Evolutionary conservation across 1,140 invertebrate species (phyloP).

Genomic region (Aphelinus certus): DNA sequence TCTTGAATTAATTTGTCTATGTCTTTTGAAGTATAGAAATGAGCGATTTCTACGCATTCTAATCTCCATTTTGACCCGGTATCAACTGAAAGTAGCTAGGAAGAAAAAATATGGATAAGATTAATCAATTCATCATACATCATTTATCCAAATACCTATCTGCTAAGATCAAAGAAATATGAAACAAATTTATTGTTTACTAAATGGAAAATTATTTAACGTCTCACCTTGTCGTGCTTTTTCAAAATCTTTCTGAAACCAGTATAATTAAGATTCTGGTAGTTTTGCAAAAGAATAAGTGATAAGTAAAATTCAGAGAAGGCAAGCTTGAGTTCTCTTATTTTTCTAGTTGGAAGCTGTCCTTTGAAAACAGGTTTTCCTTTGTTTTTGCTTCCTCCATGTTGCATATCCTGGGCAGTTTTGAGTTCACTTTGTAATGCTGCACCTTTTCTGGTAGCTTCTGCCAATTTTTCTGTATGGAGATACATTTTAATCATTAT

Average conservation of each 20-base stretch:
- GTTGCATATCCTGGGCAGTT: conserved; percentile 76
- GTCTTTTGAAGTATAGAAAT: conserved; percentile 97
- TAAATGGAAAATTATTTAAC: too few species aligned
- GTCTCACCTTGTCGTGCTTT: conserved; percentile 96
- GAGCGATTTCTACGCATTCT: conserved; percentile 91
- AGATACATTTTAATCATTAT: neutral
- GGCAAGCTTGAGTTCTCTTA: conserved; percentile 95
- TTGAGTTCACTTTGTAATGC: conserved; percentile 90
- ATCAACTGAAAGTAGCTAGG: conserved; percentile 75
- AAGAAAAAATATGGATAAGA: conserved; percentile 23
- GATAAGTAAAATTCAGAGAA: conserved; percentile 99
- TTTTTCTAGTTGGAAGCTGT: conserved; percentile 77
- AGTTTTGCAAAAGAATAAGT: conserved; percentile 90
- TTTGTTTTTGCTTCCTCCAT: conserved; percentile 63
- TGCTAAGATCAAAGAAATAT: too few species aligned
- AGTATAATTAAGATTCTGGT: conserved; percentile 97
- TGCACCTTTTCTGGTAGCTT: conserved; percentile 94
- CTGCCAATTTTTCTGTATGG: conserved; percentile 90
- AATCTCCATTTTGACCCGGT: conserved; percentile 88
- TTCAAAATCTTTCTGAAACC: conserved; percentile 99
- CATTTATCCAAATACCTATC: too few species aligned
- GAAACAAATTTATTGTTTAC: too few species aligned
- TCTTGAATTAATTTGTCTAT: conserved; percentile 96
- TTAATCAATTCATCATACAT: too few species aligned
- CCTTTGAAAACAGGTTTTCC: conserved; percentile 68